Evolutionary conservation across 2,888 invertebrate genomes (phyloP).

Genomic region (Cynaeus angustus): DNA sequence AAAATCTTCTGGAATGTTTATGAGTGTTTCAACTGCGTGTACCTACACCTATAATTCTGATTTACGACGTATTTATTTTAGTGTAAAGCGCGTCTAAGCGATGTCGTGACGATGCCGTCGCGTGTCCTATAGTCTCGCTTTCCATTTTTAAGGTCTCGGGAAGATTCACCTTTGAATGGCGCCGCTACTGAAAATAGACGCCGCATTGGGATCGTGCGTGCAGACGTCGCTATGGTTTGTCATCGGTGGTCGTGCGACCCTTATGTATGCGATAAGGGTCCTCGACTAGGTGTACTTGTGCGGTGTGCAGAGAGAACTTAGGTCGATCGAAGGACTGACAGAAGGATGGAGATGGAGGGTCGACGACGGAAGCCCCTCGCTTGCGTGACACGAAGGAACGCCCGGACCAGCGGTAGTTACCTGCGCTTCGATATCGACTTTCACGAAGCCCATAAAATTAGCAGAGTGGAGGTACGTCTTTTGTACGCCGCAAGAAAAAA

Average conservation of each 20-base stretch:
- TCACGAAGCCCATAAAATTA: constrained; percentile 55
- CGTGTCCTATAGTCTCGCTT: constrained; percentile 9
- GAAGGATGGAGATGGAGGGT: constrained; percentile 9
- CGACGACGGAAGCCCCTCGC: constrained; percentile 50
- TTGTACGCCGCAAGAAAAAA: constrained; percentile 46
- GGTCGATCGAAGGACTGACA: constrained; percentile 46
- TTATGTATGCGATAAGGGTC: constrained; percentile 26
- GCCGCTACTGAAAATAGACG: constrained; percentile 4
- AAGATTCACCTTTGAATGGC: background rate
- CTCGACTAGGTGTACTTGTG: constrained; percentile 1
- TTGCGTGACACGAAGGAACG: constrained; percentile 53
- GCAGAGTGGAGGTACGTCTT: constrained; percentile 51
- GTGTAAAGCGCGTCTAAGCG: constrained; percentile 13
- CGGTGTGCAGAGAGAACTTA: background rate
- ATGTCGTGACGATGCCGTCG: constrained; percentile 15
- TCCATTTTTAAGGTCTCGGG: constrained; percentile 11
- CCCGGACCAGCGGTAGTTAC: constrained; percentile 51
- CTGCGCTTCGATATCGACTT: constrained; percentile 59
- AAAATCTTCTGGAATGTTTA: constrained; percentile 18
- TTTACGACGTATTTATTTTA: constrained; percentile 40
- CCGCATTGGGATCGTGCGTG: constrained; percentile 26
- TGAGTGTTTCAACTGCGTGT: constrained; percentile 16
- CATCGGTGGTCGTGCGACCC: constrained; percentile 18
- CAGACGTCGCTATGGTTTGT: constrained; percentile 15
- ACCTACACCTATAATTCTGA: constrained; percentile 28